Evolutionary conservation across 1,140 invertebrate genomes (phyloP), one percentile per base, ranked within the genome.

Genomic region (Holcopasites calliopsidis): DNA sequence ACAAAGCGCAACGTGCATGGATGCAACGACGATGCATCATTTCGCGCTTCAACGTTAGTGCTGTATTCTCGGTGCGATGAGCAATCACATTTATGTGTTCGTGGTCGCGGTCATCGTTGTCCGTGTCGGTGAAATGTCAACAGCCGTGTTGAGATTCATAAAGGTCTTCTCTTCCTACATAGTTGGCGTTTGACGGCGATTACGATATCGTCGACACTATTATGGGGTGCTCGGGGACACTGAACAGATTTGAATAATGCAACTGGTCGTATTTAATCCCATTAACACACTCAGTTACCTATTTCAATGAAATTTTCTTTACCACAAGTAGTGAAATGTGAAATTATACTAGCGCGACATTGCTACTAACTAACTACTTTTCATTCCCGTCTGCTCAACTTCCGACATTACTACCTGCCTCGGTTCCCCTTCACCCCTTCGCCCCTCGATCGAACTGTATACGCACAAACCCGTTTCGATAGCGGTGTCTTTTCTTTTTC

Each of bases 1-100:
- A 77, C 78, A 80, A 86, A 85, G 79, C 80, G 70, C 79, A 78
- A 80, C 62, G 77, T n/a, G n/a, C n/a, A n/a, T n/a, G n/a, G n/a
- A n/a, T 66, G 65, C 76, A 82, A 61, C 50, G 54, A 40, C 42
- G 4, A 35, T 38, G 49, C 13, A 38, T 40, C 55, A n/a, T 65
- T 52, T 42, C 38, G 61, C 65, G 80, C 69, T 81, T 79, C 10
- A 77, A 60, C 26, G 35, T 38, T 38, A 38, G 62, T 28, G 57
- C 54, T 75, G 10, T 58, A 18, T 31, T 23, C 23, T 13, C 38
- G 21, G 21, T 13, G 64, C 31, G 23, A 50, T 33, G 40, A 69
- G 10, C 26, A 8, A n/a, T n/a, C 55, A 42, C n/a, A n/a, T 33
- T 64, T 60, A 42, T 10, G 55, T 44, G 40, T 26, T 60, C 57